Base-by-base conservation (phyloP, 2,888 invertebrate genomes). In the Matsumyia berberina region DNA sequence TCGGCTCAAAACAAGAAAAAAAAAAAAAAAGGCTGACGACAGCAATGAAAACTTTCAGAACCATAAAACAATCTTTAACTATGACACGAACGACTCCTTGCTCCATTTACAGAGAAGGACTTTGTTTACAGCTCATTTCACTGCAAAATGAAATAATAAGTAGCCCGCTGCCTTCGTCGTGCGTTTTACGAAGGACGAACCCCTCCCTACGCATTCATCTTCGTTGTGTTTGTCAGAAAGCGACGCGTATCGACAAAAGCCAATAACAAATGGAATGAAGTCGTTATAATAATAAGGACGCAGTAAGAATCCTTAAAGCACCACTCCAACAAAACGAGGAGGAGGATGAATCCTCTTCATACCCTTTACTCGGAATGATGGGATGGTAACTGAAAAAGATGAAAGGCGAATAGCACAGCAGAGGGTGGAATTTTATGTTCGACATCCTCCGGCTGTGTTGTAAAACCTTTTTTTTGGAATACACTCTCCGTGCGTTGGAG, bases 91-190 rank as follows among this genome's bases (percentile, higher is more conserved):
- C 24, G 19, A 9, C 37, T 29, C 55, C 11, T 29, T 19, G 17
- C 19, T 35, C n/a, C 44, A 7, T 29, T 42, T n/a, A 2, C 6
- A 17, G 0, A 31, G 11, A 31, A 19, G 31, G 31, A 39, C 51
- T 42, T 42, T 67, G 58, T 76, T 76, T 51, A 55, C 44, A 44
- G 24, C 69, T 55, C 69, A 46, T 62, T 77, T 77, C 67, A 60
- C 24, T 11, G 24, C 60, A 72, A 72, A 72, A 72, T 60, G 12
- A 58, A 72, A 60, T 60, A 58, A 39, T 39, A 39, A 51, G 39
- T 51, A 37, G 57, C 29, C 9, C 31, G 15, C 1, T 9, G 24
- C 24, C 24, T 24, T 4, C 33, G 7, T 42, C 31, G 9, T n/a
- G n/a, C n/a, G n/a, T 6, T 57, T 6, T 46, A 8, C 2, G 12